Base-by-base conservation (phyloP, 2,113 vertebrate genomes). In the Nettapus auritus region DNA sequence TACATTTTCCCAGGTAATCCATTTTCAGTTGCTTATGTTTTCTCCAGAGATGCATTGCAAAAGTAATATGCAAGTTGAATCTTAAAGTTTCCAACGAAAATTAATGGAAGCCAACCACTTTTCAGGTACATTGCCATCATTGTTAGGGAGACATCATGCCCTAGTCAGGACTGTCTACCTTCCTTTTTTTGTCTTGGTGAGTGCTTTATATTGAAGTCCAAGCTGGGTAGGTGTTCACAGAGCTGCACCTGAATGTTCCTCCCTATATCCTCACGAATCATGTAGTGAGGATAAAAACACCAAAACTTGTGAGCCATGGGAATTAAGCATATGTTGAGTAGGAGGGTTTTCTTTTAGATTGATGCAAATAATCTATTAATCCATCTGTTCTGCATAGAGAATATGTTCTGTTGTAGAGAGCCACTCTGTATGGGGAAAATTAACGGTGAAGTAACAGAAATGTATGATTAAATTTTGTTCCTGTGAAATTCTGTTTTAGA, bases 271-370 rank as follows among this genome's bases (percentile, higher is more conserved):
- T 62, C 34, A 31, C 0, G 2, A 84, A 83, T 42, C 28, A 33
- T 71, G 26, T 55, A 53, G 10, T 3, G 8, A 63, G 38, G 40
- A 52, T 6, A 5, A 29, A 59, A 79, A 13, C 0, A 0, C 7
- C 44, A 6, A 23, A 82, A 31, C 13, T 60, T 40, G 3, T 81
- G 57, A 76, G 25, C 76, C 13, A 16, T 23, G 7, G 48, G 66
- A 52, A 76, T 44, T 64, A 53, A 63, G 19, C 34, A 38, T 55
- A 36, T 55, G 36, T 44, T 90, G 56, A 44, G n/a, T 94, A 53
- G 91, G 68, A 93, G 29, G 29, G 31, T 36, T 81, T 97, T 88
- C 36, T 91, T 93, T 90, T 53, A 79, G 44, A 59, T 26, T 19
- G 64, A 55, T 86, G 28, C 44, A 19, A 91, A 60, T 83, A 64